These are phyloP conservation scores for Parambassis ranga DNA, from an alignment of 2,797 vertebrate genomes.

Conservation along the genomic window DNA sequence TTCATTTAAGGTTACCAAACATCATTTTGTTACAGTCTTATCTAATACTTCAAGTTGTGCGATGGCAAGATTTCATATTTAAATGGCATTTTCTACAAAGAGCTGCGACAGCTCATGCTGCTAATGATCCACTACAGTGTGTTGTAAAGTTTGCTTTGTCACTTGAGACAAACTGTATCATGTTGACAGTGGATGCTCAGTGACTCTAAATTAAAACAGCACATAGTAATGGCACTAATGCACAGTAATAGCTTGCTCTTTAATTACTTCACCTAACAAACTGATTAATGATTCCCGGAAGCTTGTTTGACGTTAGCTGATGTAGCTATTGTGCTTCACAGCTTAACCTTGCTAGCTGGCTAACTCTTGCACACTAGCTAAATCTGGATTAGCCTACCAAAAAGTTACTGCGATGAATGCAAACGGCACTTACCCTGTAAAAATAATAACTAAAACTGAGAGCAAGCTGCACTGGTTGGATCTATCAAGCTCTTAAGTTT, in stretches of 20 bases:
- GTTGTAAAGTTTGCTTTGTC: neutral
- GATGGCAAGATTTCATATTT: neutral
- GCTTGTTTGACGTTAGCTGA: slow-evolving; percentile 10
- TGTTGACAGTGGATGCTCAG: neutral
- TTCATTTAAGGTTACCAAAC: neutral
- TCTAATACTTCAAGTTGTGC: neutral
- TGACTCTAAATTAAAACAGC: neutral
- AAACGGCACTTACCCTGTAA: neutral
- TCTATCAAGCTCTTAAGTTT: neutral
- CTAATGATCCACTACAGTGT: slow-evolving; percentile 1
- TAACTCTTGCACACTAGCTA: neutral
- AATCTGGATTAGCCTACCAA: too few relatives aligned
- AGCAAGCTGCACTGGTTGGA: neutral
- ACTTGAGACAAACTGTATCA: neutral
- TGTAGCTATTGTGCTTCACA: slow-evolving; percentile 3
- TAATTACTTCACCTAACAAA: neutral
- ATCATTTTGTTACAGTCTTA: neutral
- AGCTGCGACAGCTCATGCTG: slow-evolving; percentile 1
- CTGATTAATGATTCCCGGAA: neutral
- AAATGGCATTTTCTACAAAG: neutral
- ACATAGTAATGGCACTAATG: neutral
- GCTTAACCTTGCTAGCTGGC: neutral
- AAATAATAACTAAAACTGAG: neutral
- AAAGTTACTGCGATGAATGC: neutral
- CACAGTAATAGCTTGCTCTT: neutral